phyloP scores from a whole-genome alignment of 2,888 invertebrate species.

The Hypena proboscidalis region DNA sequence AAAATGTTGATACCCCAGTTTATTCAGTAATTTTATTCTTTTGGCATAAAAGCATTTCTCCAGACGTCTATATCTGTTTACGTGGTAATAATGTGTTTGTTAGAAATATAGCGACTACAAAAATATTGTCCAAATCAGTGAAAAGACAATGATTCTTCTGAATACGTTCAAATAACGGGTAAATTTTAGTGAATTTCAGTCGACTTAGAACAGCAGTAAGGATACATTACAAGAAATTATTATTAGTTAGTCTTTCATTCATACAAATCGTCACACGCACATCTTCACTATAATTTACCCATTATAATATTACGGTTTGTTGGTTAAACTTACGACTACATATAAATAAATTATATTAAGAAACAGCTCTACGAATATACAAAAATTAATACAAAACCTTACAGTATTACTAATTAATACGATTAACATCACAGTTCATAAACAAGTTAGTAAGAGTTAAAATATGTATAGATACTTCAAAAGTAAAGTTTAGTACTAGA shows the following conservation, averaged over 20 bases:
- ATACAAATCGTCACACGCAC: conserved; percentile 5
- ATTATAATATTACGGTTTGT: conserved; percentile 52
- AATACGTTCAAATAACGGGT: conserved; percentile 51
- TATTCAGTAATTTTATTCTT: neutral
- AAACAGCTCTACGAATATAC: conserved; percentile 83
- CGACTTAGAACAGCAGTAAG: conserved; percentile 12
- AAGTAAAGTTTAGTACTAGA: conserved; percentile 68
- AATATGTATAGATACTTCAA: conserved; percentile 70
- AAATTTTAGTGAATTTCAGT: conserved; percentile 47
- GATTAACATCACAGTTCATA: conserved; percentile 86
- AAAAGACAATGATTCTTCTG: conserved; percentile 39
- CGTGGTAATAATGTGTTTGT: no score
- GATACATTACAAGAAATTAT: conserved; percentile 10
- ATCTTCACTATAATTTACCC: conserved; percentile 52
- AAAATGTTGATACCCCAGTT: neutral
- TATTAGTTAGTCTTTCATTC: conserved; percentile 7
- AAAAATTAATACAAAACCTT: conserved; percentile 82
- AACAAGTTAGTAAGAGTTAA: conserved; percentile 80
- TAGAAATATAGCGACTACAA: conserved; percentile 32
- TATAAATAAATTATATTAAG: conserved; percentile 83
- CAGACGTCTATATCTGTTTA: conserved; percentile 24
- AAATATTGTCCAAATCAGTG: conserved; percentile 41
- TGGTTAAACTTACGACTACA: conserved; percentile 69
- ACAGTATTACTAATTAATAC: conserved; percentile 81
- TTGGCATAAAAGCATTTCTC: conserved; percentile 21